Evolutionary conservation across 2,888 invertebrate genomes (phyloP).

Genomic region (Bedellia somnulentella): DNA sequence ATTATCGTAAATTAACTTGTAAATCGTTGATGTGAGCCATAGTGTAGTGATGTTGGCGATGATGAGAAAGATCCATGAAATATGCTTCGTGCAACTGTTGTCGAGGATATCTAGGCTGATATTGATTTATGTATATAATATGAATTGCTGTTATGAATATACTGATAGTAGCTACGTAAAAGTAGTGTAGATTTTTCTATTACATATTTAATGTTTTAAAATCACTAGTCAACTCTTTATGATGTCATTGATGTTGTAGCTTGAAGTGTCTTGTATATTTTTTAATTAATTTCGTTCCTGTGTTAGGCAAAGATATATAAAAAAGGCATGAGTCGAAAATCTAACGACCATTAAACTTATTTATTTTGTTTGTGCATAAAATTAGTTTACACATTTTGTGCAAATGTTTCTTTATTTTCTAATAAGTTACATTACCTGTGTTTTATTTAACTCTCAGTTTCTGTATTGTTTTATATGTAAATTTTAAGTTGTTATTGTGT

Average conservation of each 20-base stretch:
- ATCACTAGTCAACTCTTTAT: background rate
- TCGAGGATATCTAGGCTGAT: no score
- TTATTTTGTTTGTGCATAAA: conserved; percentile 28
- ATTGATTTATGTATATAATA: no score
- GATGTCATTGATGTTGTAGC: background rate
- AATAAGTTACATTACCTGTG: conserved; percentile 37
- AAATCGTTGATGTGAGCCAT: no score
- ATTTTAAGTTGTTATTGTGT: conserved; percentile 56
- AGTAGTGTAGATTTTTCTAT: background rate
- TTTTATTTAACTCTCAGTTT: conserved; percentile 50
- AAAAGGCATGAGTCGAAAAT: conserved; percentile 12
- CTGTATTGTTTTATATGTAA: conserved; percentile 50
- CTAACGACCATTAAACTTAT: no score
- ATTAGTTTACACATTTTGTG: conserved; percentile 18
- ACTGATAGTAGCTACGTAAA: no score
- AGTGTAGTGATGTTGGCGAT: no score
- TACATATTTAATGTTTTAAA: background rate
- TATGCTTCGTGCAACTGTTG: no score
- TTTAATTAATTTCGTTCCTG: conserved; percentile 3
- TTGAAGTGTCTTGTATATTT: conserved; percentile 1
- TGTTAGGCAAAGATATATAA: conserved; percentile 2
- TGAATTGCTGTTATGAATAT: no score
- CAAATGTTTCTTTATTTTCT: conserved; percentile 32
- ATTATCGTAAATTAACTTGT: no score
- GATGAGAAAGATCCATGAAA: no score